These are phyloP conservation scores for Coenonympha arcania DNA, from an alignment of 2,888 invertebrate genomes.

Conservation along the genomic window DNA sequence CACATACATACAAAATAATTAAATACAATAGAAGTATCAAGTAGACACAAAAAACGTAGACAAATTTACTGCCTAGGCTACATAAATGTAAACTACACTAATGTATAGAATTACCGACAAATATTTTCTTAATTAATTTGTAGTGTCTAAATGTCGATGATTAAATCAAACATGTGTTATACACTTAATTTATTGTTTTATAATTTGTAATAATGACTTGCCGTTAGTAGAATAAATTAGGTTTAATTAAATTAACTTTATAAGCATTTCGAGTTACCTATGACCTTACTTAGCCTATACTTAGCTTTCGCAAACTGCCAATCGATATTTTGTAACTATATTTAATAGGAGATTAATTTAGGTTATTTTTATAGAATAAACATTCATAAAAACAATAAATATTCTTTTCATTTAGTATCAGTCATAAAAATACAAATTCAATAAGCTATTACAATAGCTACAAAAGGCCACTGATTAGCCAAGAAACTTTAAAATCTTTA, in stretches of 20 bases:
- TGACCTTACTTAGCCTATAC: constrained; percentile 18
- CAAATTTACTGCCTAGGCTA: too few species aligned
- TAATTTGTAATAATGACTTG: constrained; percentile 26
- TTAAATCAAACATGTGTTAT: constrained; percentile 16
- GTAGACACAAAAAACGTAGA: too few species aligned
- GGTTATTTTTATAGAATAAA: constrained; percentile 24
- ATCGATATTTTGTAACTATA: constrained; percentile 24
- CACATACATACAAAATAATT: too few species aligned
- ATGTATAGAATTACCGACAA: too few species aligned
- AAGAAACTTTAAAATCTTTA: too few species aligned
- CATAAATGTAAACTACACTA: too few species aligned
- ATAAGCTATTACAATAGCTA: too few species aligned
- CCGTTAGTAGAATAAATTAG: constrained; percentile 25
- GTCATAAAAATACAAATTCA: too few species aligned
- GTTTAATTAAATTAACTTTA: constrained; percentile 4
- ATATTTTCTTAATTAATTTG: constrained; percentile 8
- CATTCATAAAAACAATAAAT: constrained; percentile 1
- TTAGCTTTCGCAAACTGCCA: constrained; percentile 22
- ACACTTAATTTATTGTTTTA: constrained; percentile 26
- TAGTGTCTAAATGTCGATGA: constrained; percentile 1
- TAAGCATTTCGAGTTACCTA: constrained; percentile 24
- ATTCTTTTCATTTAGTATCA: too few species aligned
- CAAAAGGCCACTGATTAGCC: too few species aligned
- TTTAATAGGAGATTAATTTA: constrained; percentile 17
- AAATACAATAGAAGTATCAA: too few species aligned